Percentiles rank a stretch among this genome's conserved stretches.
These are phyloP conservation scores for Myanophis thanlyinensis DNA, from an alignment of 2,113 vertebrate genomes.

Conservation along the genomic window DNA sequence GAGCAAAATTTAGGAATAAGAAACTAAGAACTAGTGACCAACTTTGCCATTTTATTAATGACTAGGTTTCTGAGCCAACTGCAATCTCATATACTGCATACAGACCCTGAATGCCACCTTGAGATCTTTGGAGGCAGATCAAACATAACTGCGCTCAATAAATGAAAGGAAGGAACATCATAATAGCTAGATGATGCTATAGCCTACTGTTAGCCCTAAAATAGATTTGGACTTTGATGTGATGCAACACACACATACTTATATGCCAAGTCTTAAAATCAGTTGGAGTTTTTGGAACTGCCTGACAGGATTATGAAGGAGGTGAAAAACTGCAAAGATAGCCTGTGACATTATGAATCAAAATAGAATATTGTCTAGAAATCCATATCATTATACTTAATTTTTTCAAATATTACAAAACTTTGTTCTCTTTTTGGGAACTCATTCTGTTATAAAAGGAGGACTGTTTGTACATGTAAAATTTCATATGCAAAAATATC, in stretches of 20 bases:
- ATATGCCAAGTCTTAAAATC: background rate
- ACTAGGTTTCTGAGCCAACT: background rate
- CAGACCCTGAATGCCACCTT: background rate
- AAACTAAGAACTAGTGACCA: background rate
- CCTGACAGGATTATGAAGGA: background rate
- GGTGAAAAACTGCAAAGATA: background rate
- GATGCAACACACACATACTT: background rate
- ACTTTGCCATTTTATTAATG: background rate
- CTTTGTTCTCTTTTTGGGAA: background rate
- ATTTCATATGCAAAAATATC: background rate
- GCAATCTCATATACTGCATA: background rate
- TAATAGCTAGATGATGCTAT: background rate
- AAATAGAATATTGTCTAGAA: background rate
- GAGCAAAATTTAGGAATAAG: background rate
- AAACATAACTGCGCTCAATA: background rate
- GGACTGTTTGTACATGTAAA: background rate
- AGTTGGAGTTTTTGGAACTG: background rate
- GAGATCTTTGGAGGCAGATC: background rate
- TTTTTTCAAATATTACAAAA: background rate
- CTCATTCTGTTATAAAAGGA: background rate
- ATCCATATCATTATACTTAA: background rate
- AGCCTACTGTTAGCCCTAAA: no score
- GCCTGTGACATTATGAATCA: background rate
- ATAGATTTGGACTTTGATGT: background rate
- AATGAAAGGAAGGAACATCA: background rate